Percentiles rank a stretch among this genome's conserved stretches.
These are phyloP conservation scores for Pelobates fuscus DNA, from an alignment of 2,113 vertebrate species.

Conservation along the genomic window DNA sequence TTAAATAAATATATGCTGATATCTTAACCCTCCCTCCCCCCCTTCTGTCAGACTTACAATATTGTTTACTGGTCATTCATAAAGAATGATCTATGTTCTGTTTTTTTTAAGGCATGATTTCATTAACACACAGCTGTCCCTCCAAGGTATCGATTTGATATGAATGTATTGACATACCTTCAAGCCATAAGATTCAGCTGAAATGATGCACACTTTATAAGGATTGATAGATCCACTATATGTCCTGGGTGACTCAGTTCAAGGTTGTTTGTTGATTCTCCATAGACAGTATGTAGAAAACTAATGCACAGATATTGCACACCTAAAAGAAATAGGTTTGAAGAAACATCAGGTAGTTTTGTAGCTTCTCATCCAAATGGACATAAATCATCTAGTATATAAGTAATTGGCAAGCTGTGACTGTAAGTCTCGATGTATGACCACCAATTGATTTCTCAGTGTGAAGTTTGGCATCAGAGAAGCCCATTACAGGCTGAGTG, in stretches of 20 bases:
- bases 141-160: background rate
- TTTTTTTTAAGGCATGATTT: too few species aligned
- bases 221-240: constrained; percentile 36
- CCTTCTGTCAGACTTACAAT: too few species aligned
- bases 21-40: too few species aligned
- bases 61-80: too few species aligned
- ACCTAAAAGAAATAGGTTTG: background rate
- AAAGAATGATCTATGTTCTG: too few species aligned
- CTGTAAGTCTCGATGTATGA: background rate
- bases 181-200: constrained; percentile 42
- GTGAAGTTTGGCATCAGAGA: constrained; percentile 5
- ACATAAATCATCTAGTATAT: background rate
- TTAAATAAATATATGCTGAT: too few species aligned
- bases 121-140: background rate
- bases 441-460: background rate
- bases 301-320: background rate
- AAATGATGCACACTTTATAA: constrained; percentile 1
- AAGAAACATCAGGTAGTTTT: constrained; percentile 1
- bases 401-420: background rate
- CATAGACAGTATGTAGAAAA: constrained; percentile 22
- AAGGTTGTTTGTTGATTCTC: constrained; percentile 21
- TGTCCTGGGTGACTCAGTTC: background rate
- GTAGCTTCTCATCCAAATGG: background rate
- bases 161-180: constrained; percentile 26
- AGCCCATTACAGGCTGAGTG: background rate